Percentiles rank a stretch among this genome's conserved stretches.
These are phyloP conservation scores for Boulengeromyrus knoepffleri DNA, from an alignment of 2,113 vertebrate species.

Conservation along the genomic window DNA sequence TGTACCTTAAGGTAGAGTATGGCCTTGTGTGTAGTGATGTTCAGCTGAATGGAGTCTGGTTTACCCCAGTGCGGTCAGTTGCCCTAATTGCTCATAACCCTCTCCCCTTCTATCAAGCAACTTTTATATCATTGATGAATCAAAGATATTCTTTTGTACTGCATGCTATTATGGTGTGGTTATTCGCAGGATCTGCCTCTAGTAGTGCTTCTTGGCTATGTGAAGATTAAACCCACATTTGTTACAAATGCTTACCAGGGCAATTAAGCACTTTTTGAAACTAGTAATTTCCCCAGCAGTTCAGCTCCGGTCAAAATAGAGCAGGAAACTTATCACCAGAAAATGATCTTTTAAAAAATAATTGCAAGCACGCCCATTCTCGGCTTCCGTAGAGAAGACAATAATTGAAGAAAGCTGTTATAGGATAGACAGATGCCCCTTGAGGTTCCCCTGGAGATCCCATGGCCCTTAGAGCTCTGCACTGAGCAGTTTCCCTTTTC, in stretches of 20 bases:
- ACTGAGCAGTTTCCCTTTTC: not conserved
- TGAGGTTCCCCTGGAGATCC: not conserved
- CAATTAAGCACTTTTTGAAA: not conserved
- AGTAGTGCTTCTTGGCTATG: not conserved
- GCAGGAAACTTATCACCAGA: not conserved
- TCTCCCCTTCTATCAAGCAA: too few relatives aligned
- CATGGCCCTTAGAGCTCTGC: not conserved
- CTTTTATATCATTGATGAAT: too few relatives aligned
- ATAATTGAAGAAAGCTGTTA: not conserved
- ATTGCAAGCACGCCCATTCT: not conserved
- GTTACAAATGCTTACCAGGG: not conserved
- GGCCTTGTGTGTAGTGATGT: too few relatives aligned
- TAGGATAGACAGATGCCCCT: not conserved
- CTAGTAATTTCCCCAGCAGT: not conserved
- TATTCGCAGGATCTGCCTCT: not conserved
- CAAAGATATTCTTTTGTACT: too few relatives aligned
- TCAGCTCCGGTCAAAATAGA: not conserved
- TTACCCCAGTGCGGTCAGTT: too few relatives aligned
- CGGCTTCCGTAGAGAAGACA: not conserved
- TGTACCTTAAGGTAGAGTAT: too few relatives aligned
- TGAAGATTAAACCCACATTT: not conserved
- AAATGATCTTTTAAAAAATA: not conserved
- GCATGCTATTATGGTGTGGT: too few relatives aligned
- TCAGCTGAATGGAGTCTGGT: too few relatives aligned
- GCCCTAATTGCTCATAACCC: too few relatives aligned